These are phyloP conservation scores for Pseudococcus jackbeardsleyi DNA, from an alignment of 2,888 invertebrate genomes.

Conservation along the genomic window DNA sequence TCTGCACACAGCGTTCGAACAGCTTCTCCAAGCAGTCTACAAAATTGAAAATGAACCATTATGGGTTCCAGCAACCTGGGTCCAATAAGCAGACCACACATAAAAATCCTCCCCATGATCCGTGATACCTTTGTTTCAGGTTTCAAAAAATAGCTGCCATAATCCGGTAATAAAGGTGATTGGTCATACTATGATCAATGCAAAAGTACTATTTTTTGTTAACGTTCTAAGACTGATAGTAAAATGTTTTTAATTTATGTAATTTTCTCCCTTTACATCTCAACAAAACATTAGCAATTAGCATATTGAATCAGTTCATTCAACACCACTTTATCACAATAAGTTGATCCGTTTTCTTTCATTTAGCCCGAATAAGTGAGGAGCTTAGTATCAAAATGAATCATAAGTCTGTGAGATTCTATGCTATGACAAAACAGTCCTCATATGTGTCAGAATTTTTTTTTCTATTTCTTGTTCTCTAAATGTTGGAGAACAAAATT, in stretches of 20 bases:
- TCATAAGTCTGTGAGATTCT: no score
- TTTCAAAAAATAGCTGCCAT: slow-evolving; percentile 17
- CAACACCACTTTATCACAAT: neutral
- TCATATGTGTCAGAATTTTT: no score
- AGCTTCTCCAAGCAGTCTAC: slow-evolving; percentile 84
- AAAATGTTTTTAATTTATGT: slow-evolving; percentile 37
- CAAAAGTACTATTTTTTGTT: slow-evolving; percentile 11
- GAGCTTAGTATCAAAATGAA: no score
- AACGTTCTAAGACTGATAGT: slow-evolving; percentile 45
- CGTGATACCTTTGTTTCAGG: neutral
- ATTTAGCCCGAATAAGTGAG: neutral
- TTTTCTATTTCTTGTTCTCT: no score
- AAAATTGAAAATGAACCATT: slow-evolving; percentile 91
- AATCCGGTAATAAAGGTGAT: neutral
- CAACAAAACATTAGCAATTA: neutral
- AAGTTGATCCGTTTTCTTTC: neutral
- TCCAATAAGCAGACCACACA: slow-evolving; percentile 75
- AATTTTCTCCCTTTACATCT: neutral
- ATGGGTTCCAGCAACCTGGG: slow-evolving; percentile 97
- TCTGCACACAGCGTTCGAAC: slow-evolving; percentile 86
- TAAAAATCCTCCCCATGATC: neutral
- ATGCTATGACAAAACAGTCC: no score
- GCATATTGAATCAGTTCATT: neutral
- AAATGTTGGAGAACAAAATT: no score
- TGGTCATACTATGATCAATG: neutral